These are phyloP conservation scores for Epinephelus cyanopodus DNA, from an alignment of 2,113 vertebrate genomes.

Conservation along the genomic window DNA sequence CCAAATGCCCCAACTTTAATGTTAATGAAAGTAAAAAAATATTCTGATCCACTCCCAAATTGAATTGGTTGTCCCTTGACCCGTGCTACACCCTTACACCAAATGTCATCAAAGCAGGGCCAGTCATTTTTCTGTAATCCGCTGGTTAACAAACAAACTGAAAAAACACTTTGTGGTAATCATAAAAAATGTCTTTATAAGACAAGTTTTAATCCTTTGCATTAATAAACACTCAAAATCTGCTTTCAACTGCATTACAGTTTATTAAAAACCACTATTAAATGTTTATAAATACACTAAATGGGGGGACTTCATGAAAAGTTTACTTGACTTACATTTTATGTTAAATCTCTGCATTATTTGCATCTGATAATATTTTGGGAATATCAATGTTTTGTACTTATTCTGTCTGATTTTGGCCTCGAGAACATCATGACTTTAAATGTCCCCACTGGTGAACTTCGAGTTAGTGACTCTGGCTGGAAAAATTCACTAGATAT, in stretches of 20 bases:
- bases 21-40: too few relatives aligned
- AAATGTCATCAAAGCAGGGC: too few relatives aligned
- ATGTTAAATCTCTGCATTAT: neutral
- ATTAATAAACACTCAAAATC: neutral
- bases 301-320: neutral
- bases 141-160: too few relatives aligned
- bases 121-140: too few relatives aligned
- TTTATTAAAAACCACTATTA: neutral
- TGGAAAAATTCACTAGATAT: neutral
- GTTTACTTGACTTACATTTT: neutral
- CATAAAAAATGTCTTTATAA: neutral
- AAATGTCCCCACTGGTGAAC: neutral
- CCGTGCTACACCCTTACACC: too few relatives aligned
- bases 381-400: constrained; percentile 5
- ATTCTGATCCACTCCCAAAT: too few relatives aligned
- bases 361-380: neutral
- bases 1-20: too few relatives aligned
- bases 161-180: neutral
- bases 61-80: too few relatives aligned
- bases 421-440: neutral
- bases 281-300: neutral
- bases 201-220: neutral
- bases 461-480: neutral
- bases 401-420: neutral
- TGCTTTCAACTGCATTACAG: neutral